Conservation (phyloP, 1,140 invertebrate species). For the Linepithema humile region DNA sequence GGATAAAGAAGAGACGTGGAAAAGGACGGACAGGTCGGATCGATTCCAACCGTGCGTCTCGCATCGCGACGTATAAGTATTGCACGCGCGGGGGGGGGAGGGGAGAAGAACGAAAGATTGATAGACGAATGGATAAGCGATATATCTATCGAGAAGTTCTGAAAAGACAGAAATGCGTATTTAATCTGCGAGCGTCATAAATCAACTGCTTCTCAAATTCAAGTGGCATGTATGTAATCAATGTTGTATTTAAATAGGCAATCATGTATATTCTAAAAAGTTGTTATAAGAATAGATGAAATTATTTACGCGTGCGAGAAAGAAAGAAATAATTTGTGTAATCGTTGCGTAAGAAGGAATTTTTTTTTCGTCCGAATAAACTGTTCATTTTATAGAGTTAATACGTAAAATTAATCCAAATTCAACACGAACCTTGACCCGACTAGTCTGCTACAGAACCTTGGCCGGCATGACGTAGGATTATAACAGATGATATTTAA, state of each 20-base stretch:
- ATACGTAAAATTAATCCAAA: too few relatives aligned
- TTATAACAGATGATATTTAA: background rate
- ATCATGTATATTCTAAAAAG: background rate
- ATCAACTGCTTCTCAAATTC: slow-evolving; percentile 20
- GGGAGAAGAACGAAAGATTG: slow-evolving; percentile 48
- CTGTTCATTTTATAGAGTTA: background rate
- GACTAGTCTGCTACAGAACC: too few relatives aligned
- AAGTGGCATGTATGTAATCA: background rate
- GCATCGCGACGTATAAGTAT: slow-evolving; percentile 44
- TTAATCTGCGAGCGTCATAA: slow-evolving; percentile 25
- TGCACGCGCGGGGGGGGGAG: background rate
- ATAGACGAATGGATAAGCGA: slow-evolving; percentile 42
- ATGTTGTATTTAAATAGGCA: slow-evolving; percentile 7
- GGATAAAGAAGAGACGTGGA: slow-evolving; percentile 49
- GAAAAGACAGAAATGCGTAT: slow-evolving; percentile 44
- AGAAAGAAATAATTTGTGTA: slow-evolving; percentile 1
- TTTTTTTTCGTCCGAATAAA: background rate
- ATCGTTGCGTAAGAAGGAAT: background rate
- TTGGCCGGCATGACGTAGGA: too few relatives aligned
- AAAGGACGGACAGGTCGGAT: slow-evolving; percentile 56
- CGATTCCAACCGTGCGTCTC: slow-evolving; percentile 56
- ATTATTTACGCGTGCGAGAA: background rate
- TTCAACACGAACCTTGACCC: background rate
- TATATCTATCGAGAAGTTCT: slow-evolving; percentile 45
- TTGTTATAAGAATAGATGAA: slow-evolving; percentile 11